Evolutionary conservation across 2,888 invertebrate species (phyloP), one percentile per base, ranked within the genome.

Genomic region (Pedicia rivosa): DNA sequence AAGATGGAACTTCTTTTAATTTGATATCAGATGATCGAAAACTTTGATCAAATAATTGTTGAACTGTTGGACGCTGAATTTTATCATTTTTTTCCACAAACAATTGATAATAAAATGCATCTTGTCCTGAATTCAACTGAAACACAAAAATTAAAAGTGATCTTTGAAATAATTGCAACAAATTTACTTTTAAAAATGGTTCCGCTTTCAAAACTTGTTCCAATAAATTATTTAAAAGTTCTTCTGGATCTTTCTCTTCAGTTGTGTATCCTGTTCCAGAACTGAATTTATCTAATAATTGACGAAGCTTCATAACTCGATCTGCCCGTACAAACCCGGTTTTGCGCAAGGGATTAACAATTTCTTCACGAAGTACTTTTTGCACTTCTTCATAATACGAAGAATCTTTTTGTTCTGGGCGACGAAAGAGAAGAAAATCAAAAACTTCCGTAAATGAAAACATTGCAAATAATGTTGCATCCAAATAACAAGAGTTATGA

Each of bases 241-340:
- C 97, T 64, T 97, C 95, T 0, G 97, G 97, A 64, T 97, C 95
- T 72, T 91, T 92, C 57, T 92, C 91, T 63, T 91, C 90, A 36
- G 75, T 78, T 13, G 86, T 88, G 44, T 91, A 70, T 1, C 95
- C 95, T 17, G 86, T 81, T 17, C 95, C 83, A 16, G 87, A 86
- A 44, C 90, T 87, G 4, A 91, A 68, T 48, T 81, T 74, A 55
- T 92, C 91, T 37, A 97, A 67, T 39, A 94, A 65, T 44, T 78
- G 78, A 32, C 97, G 69, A 38, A 97, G 66, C 56, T 86, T 84
- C 90, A 95, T 88, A 26, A 97, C 90, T 49, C 88, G 75, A 63
- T 92, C 90, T n/a, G 94, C 91, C 47, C 87, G 72, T 29, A 95
- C 95, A 64, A 83, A 97, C 47, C 84, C 70, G 60, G 86, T 79